These are phyloP conservation scores for Thaumatotibia leucotreta DNA, from an alignment of 1,140 invertebrate genomes.

Conservation along the genomic window DNA sequence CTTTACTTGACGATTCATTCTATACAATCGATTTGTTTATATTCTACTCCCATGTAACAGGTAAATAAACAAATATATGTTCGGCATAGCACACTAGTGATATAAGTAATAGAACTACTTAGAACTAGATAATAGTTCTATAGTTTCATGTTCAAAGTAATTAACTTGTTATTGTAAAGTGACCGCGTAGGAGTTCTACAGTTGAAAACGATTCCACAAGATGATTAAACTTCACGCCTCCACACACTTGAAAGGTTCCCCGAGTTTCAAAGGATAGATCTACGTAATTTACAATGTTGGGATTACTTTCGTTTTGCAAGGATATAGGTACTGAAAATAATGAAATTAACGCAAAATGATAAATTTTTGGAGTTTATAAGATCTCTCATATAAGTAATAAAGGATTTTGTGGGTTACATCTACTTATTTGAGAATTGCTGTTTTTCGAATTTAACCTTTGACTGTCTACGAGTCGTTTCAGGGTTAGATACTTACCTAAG, in stretches of 20 bases:
- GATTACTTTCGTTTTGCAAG: not conserved
- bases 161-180: not conserved
- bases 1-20: constrained; percentile 18
- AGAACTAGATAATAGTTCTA: not conserved
- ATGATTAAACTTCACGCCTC: constrained; percentile 3
- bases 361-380: not conserved
- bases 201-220: not conserved
- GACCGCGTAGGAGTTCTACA: not conserved
- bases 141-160: not conserved
- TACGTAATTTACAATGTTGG: not conserved
- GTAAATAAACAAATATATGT: constrained; percentile 60
- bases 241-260: not conserved
- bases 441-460: not conserved
- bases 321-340: not conserved
- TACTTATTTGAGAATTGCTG: not conserved
- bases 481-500: not conserved
- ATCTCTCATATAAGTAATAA: not conserved
- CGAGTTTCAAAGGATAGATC: constrained; percentile 1
- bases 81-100: not conserved
- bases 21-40: constrained; percentile 26
- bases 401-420: not conserved
- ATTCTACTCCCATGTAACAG: constrained; percentile 30
- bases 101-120: not conserved
- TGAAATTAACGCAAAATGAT: not conserved
- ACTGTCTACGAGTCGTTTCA: not conserved